Evolutionary conservation across 2,888 invertebrate genomes (phyloP), one percentile per base, ranked within the genome.

Genomic region (Sesamia inferens): DNA sequence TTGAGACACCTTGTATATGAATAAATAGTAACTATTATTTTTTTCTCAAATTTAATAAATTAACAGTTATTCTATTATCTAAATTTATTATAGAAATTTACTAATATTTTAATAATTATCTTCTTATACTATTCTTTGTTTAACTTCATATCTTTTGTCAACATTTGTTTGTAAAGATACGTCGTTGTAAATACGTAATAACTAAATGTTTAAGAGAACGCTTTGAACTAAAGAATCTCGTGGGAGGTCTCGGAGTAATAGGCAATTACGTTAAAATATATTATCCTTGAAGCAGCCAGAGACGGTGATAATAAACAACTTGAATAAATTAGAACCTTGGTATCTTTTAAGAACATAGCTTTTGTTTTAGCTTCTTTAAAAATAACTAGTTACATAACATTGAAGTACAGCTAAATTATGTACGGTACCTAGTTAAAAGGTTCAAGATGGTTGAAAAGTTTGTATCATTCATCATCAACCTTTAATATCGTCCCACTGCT

Each of bases 211-310:
- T n/a, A 48, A 57, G 22, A 47, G 31, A 2, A 54, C 5, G 7
- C 47, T 54, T 39, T 61, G 14, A 61, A 39, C 47, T 22, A 8
- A 39, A 47, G 0, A 42, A 61, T 65, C 55, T 69, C 64, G 8
- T 61, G 64, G 14, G 39, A 0, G 3, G 31, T 61, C 1, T 5
- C 10, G 44, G 62, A 78, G 47, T 69, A 70, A 76, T 70, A 65
- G 48, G 39, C 78, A 54, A 62, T 71, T n/a, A 63, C 13, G 16
- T 19, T 59, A 54, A 77, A 65, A 54, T 58, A 39, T 13, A 55
- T 55, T 55, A 47, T 19, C 6, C 19, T 75, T 44, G 22, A 16
- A 16, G 13, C 22, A 16, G n/a, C 19, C n/a, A 24, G 16, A 57
- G 31, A 58, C 42, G 11, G 7, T 2, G 61, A 16, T 24, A 51